Base-by-base conservation (phyloP, 2,113 vertebrate species). In the Pterocles burchelli region DNA sequence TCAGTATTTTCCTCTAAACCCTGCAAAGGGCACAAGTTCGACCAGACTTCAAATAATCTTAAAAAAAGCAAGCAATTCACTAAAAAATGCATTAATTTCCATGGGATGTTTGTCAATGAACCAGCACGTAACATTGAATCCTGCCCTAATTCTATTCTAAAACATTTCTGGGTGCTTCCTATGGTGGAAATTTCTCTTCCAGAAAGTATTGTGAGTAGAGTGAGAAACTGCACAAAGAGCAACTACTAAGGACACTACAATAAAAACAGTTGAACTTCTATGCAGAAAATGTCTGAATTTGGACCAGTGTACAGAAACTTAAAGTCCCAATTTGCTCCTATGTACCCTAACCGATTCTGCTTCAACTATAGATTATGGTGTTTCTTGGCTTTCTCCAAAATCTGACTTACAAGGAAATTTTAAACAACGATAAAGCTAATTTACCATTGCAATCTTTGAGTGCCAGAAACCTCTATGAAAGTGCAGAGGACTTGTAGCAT, bases 101-200 rank as follows among this genome's bases (percentile, higher is more conserved):
- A 66, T 10, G 54, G 48, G 55, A 80, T 51, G 36, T 58, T 88
- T 90, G 79, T 58, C 55, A 79, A 22, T 22, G n/a, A 66, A n/a
- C 59, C 75, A 96, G 48, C n/a, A 76, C 17, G 11, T 31, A 91
- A 61, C 29, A 61, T 0, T 63, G 43, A 26, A 83, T 63, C 82
- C 79, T 88, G 67, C 33, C 54, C 55, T 51, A 73, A 83, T 49
- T 85, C 63, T 86, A 25, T 83, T 58, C 46, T 85, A 88, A 94
- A 90, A 61, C 51, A 79, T 54, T 79, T 80, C 75, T 86, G 46
- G 51, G 31, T 25, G 46, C 26, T 86, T 85, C 67, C 85, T 73
- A 59, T 29, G 67, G 43, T 49, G 43, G 51, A 90, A 73, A 78
- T 61, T 2, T 81, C 58, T 88, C 55, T 77, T 79, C 75, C 59